Evolutionary conservation across 2,113 vertebrate species (phyloP).

Genomic region (Equus quagga): DNA sequence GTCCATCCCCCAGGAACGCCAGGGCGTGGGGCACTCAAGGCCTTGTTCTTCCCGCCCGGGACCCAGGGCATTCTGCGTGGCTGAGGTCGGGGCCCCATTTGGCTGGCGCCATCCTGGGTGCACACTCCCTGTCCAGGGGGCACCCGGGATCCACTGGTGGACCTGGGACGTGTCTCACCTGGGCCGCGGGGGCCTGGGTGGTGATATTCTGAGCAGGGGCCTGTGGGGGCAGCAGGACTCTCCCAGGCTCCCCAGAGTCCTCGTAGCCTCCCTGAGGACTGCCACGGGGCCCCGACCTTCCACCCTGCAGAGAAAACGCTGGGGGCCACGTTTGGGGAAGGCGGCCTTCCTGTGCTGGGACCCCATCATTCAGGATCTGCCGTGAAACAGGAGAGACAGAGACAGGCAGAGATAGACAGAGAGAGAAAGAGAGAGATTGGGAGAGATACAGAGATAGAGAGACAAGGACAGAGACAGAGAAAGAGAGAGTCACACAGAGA

Average conservation of each 20-base stretch:
- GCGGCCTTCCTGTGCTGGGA: background rate
- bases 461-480: too few relatives aligned
- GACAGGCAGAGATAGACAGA: fast-evolving
- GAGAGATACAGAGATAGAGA: too few relatives aligned
- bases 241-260: background rate
- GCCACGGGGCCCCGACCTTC: background rate
- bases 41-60: background rate
- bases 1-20: too few relatives aligned
- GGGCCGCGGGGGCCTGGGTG: too few relatives aligned
- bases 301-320: background rate
- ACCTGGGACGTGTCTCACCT: background rate
- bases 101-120: too few relatives aligned
- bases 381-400: background rate
- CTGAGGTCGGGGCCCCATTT: background rate
- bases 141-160: too few relatives aligned
- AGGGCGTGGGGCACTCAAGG: too few relatives aligned
- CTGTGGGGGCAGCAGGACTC: background rate
- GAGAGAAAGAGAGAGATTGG: too few relatives aligned
- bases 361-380: background rate
- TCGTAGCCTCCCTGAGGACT: background rate
- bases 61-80: background rate
- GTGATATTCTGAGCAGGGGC: background rate
- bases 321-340: background rate
- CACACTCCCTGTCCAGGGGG: too few relatives aligned
- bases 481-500: too few relatives aligned